Percentiles rank a stretch among this genome's conserved stretches.
Evolutionary conservation across 2,888 invertebrate genomes (phyloP).

Genomic region (Sarcophaga caerulescens): DNA sequence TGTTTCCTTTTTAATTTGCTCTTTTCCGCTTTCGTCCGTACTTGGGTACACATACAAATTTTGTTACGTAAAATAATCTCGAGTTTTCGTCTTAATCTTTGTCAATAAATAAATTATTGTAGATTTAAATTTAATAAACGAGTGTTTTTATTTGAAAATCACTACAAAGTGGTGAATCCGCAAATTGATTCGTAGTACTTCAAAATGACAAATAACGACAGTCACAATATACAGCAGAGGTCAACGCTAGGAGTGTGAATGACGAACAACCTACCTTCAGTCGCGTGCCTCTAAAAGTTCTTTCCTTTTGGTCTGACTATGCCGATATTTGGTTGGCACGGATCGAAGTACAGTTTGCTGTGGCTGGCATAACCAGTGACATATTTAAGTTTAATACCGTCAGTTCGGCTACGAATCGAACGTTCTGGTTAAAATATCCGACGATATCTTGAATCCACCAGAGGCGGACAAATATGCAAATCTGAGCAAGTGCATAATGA

Average conservation of each 20-base stretch:
- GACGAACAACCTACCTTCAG: background rate
- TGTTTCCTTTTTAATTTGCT: too few relatives aligned
- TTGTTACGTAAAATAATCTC: too few relatives aligned
- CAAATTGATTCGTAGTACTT: background rate
- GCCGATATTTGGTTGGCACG: constrained; percentile 73
- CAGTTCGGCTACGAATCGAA: constrained; percentile 62
- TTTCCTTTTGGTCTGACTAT: constrained; percentile 70
- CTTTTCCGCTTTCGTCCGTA: too few relatives aligned
- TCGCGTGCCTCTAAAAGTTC: constrained; percentile 53
- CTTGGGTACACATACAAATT: too few relatives aligned
- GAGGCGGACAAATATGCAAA: constrained; percentile 54
- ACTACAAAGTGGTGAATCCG: background rate
- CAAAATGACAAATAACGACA: background rate
- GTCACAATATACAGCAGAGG: too few relatives aligned
- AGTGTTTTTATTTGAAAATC: background rate
- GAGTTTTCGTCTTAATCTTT: too few relatives aligned
- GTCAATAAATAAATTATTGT: background rate
- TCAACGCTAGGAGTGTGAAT: background rate
- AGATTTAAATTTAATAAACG: background rate
- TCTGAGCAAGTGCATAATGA: constrained; percentile 16
- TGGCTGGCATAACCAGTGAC: constrained; percentile 68
- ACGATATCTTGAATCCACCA: constrained; percentile 66
- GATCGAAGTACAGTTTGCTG: constrained; percentile 71
- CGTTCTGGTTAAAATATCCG: constrained; percentile 17
- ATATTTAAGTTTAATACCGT: constrained; percentile 70